Evolutionary conservation across 1,140 invertebrate species (phyloP).

Genomic region (Calosoma granatense): DNA sequence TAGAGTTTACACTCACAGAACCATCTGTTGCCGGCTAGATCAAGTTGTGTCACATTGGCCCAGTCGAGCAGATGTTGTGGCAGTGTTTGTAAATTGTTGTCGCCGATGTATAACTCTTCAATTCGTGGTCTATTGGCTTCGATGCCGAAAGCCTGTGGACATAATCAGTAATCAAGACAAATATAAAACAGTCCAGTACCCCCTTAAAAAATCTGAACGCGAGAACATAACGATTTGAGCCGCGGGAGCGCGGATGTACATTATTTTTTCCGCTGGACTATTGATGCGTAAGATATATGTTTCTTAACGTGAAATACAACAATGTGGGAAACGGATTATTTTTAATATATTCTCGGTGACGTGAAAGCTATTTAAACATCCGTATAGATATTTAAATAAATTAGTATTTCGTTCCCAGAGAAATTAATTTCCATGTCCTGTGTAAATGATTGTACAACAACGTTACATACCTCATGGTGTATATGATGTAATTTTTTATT

Average conservation of each 20-base stretch:
- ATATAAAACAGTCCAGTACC: too few relatives aligned
- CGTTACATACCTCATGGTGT: conserved; percentile 13
- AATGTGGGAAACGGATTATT: too few relatives aligned
- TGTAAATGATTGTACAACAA: background rate
- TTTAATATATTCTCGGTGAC: too few relatives aligned
- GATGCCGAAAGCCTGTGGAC: background rate
- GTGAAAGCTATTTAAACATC: too few relatives aligned
- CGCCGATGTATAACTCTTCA: conserved; percentile 27
- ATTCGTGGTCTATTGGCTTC: background rate
- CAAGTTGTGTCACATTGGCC: conserved; percentile 28
- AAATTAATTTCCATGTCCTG: too few relatives aligned
- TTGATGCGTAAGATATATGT: too few relatives aligned
- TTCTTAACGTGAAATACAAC: too few relatives aligned
- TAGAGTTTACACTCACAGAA: conserved; percentile 45
- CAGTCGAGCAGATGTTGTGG: conserved; percentile 26
- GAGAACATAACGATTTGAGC: background rate
- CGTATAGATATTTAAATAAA: too few relatives aligned
- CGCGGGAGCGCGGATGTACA: too few relatives aligned
- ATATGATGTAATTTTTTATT: conserved; percentile 27
- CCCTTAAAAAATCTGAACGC: too few relatives aligned
- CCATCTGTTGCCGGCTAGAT: conserved; percentile 46
- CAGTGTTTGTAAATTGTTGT: conserved; percentile 40
- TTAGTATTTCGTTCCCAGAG: too few relatives aligned
- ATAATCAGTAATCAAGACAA: background rate
- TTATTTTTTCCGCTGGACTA: too few relatives aligned